Evolutionary conservation across 1,140 invertebrate genomes (phyloP).

Genomic region (Asobara japonica): DNA sequence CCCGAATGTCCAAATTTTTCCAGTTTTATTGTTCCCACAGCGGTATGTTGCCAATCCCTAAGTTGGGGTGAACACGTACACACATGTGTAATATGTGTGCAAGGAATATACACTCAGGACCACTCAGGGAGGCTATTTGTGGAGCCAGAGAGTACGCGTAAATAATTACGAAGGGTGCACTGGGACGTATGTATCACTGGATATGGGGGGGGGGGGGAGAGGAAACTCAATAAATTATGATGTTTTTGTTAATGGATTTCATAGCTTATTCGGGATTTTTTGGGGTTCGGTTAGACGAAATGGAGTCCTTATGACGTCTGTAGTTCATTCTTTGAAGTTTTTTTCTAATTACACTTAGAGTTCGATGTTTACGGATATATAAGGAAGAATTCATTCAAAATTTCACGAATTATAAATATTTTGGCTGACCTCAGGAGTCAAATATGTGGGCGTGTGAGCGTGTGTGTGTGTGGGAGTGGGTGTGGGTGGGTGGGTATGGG

Average conservation of each 20-base stretch:
- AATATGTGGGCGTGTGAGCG: too few relatives aligned
- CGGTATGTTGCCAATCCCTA: not conserved
- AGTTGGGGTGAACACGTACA: not conserved
- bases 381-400: too few relatives aligned
- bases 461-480: too few relatives aligned
- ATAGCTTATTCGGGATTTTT: too few relatives aligned
- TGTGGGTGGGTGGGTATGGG: too few relatives aligned
- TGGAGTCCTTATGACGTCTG: too few relatives aligned
- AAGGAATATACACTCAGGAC: slow-evolving; percentile 2
- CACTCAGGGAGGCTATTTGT: slow-evolving; percentile 3
- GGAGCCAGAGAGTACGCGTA: slow-evolving; percentile 19
- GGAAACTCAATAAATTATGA: slow-evolving; percentile 10
- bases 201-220: not conserved
- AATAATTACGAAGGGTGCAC: slow-evolving; percentile 21
- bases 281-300: too few relatives aligned
- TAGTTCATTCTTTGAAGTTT: too few relatives aligned
- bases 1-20: not conserved
- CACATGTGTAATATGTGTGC: slow-evolving; percentile 3
- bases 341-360: too few relatives aligned
- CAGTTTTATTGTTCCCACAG: slow-evolving; percentile 1
- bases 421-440: too few relatives aligned
- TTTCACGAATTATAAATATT: too few relatives aligned
- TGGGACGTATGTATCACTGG: not conserved
- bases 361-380: too few relatives aligned
- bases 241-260: not conserved